phyloP scores from a whole-genome alignment of 2,888 invertebrate species.

The Nymphalis polychloros region DNA sequence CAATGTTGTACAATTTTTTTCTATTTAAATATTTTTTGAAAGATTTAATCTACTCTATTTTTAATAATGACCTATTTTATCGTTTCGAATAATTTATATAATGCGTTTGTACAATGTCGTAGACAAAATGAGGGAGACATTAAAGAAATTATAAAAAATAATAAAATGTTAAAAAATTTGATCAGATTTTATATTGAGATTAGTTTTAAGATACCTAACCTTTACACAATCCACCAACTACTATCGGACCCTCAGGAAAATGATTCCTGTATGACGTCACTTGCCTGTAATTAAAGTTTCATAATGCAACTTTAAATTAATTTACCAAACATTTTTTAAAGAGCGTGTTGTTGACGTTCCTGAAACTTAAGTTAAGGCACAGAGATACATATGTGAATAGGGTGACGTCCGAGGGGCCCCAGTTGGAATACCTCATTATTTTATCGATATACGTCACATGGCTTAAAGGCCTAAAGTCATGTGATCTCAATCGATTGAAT shows the following conservation, averaged over 20 bases:
- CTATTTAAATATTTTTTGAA: constrained; percentile 79
- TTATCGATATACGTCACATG: constrained; percentile 66
- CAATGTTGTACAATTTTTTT: constrained; percentile 79
- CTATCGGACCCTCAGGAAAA: constrained; percentile 65
- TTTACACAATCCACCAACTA: constrained; percentile 46
- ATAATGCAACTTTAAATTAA: constrained; percentile 29
- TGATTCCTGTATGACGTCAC: constrained; percentile 62
- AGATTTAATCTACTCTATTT: constrained; percentile 80
- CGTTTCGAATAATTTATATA: constrained; percentile 81
- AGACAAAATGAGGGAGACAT: constrained; percentile 74
- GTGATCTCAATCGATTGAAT: constrained; percentile 69
- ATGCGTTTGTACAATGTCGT: constrained; percentile 79
- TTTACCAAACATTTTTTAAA: constrained; percentile 8
- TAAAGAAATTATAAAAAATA: constrained; percentile 79
- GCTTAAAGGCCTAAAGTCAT: constrained; percentile 79
- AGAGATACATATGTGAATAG: constrained; percentile 58
- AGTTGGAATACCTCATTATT: constrained; percentile 63
- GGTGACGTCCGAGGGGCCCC: constrained; percentile 75
- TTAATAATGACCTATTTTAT: constrained; percentile 80
- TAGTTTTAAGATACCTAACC: constrained; percentile 53
- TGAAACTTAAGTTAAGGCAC: constrained; percentile 58
- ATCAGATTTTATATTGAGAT: constrained; percentile 70
- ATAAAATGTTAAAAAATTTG: constrained; percentile 77
- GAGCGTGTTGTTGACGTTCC: neutral
- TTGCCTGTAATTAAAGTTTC: constrained; percentile 60